Evolutionary conservation across 2,888 invertebrate species (phyloP).

Genomic region (Neocrepidodera transversa): DNA sequence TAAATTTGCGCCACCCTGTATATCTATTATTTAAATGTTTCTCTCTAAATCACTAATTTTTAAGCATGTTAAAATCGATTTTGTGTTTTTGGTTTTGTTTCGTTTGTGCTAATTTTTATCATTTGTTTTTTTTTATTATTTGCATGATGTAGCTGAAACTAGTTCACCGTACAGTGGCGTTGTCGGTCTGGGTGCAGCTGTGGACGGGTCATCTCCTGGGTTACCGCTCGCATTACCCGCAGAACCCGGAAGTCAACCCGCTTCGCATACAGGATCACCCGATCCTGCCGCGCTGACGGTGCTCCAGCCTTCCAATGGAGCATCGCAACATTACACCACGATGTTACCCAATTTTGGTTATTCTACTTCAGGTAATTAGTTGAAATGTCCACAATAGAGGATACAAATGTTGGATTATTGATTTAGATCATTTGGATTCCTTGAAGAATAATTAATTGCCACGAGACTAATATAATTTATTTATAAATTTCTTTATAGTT

Average conservation of each 20-base stretch:
- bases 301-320: slow-evolving; percentile 67
- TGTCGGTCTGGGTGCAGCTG: slow-evolving; percentile 57
- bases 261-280: slow-evolving; percentile 63
- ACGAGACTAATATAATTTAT: too few relatives aligned
- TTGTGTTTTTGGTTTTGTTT: slow-evolving; percentile 39
- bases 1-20: too few relatives aligned
- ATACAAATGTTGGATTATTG: too few relatives aligned
- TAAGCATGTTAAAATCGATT: too few relatives aligned
- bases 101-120: slow-evolving; percentile 52
- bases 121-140: slow-evolving; percentile 49
- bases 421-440: too few relatives aligned
- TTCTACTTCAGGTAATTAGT: slow-evolving; percentile 66
- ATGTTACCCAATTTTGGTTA: slow-evolving; percentile 76
- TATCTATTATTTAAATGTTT: too few relatives aligned
- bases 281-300: slow-evolving; percentile 62
- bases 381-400: background rate
- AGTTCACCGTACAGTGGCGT: slow-evolving; percentile 61
- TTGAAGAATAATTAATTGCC: too few relatives aligned
- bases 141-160: slow-evolving; percentile 57
- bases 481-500: too few relatives aligned
- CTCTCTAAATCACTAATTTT: too few relatives aligned
- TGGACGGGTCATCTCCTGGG: slow-evolving; percentile 62
- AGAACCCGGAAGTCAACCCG: slow-evolving; percentile 59
- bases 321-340: slow-evolving; percentile 67
- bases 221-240: slow-evolving; percentile 61